Evolutionary conservation across 2,888 invertebrate genomes (phyloP), one percentile per base, ranked within the genome.

Genomic region (Erebia ligea): DNA sequence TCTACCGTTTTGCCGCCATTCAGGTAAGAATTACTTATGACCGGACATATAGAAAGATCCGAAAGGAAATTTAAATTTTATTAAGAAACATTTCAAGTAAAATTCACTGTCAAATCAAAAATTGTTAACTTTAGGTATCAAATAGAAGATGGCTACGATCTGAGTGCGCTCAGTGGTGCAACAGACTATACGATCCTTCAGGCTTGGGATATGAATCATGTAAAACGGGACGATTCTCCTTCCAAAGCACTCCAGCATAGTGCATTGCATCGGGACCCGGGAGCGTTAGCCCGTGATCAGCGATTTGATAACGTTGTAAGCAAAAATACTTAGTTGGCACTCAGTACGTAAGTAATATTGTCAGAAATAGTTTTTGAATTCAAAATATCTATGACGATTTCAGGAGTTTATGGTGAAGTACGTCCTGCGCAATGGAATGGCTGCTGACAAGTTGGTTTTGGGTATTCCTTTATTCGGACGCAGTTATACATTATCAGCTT

Each of bases 391-490:
- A 25, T 57, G 6, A 25, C 8, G 25, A 13, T 77, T 73, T 17
- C 77, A 95, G 95, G 95, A 96, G 82, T 95, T 95, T 77, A 95
- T 96, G 74, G 95, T 96, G 10, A 94, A 95, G 79, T 95, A 95
- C 81, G 95, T 96, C 87, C 79, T 95, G 25, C 92, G 94, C 56
- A 93, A 94, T 67, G 96, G 96, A 0, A 94, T 96, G 76, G 94
- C 95, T 2, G 89, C 94, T 0, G 94, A 94, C 2, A 97, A 97
- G 84, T 84, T 97, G 3, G 94, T 97, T 2, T 85, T 97, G 1
- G 97, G 96, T 0, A 89, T 97, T 58, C 96, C 97, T 0, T 91
- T 96, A 56, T 97, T 95, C 79, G 97, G 96, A 0, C 94, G 96
- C 70, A 95, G 96, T 13, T 97, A 96, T 80, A 96, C 95, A 0